Evolutionary conservation across 2,888 invertebrate genomes (phyloP).

Genomic region (Spilarctia lutea): DNA sequence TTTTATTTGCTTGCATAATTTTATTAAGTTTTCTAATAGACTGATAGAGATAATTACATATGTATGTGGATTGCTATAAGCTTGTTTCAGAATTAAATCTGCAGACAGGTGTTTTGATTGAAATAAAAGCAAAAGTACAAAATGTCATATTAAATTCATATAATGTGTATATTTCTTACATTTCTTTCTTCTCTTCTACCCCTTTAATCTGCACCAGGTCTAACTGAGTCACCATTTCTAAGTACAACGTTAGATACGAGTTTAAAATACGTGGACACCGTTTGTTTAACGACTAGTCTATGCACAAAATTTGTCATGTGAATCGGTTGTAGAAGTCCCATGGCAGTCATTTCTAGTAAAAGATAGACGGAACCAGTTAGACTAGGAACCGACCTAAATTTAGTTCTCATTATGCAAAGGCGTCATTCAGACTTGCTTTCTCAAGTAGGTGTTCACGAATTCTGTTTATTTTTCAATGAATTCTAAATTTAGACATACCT

Average conservation of each 20-base stretch:
- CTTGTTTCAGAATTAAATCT: not conserved
- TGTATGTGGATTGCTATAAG: not conserved
- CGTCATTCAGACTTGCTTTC: not conserved
- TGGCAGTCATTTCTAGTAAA: not conserved
- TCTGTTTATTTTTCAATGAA: slow-evolving; percentile 7
- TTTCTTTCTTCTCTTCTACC: not conserved
- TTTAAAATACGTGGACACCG: not conserved
- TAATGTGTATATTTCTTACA: no score
- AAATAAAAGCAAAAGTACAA: not conserved
- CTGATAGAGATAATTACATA: not conserved
- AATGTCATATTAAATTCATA: not conserved
- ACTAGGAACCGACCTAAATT: not conserved
- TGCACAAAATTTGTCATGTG: not conserved
- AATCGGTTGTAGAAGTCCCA: not conserved
- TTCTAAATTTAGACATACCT: not conserved
- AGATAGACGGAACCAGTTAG: not conserved
- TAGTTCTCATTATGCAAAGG: not conserved
- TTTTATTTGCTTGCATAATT: not conserved
- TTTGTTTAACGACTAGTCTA: not conserved
- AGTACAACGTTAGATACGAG: not conserved
- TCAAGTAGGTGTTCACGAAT: not conserved
- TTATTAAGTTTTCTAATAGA: not conserved
- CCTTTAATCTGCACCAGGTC: not conserved
- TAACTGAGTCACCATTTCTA: not conserved
- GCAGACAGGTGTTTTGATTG: not conserved